Conservation (phyloP, 1,140 invertebrate genomes). For the Pristionchus pacificus region DNA sequence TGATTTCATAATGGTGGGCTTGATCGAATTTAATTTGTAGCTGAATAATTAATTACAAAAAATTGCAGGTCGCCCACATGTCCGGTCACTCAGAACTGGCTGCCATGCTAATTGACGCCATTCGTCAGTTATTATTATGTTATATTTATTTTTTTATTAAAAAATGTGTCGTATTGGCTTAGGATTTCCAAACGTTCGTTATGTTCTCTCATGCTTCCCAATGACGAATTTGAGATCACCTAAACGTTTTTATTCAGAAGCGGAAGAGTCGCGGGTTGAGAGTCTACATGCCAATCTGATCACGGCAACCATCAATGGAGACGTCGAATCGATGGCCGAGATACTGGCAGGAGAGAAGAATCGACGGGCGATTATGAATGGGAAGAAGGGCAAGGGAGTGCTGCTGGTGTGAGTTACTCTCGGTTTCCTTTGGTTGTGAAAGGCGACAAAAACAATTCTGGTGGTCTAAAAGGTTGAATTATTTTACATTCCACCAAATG, state of each 20-base stretch:
- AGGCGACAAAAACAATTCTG: background rate
- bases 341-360: background rate
- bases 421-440: background rate
- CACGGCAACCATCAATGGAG: conserved; percentile 42
- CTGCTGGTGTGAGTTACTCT: background rate
- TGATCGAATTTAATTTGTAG: no score
- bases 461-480: no score
- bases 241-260: conserved; percentile 37
- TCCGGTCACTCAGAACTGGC: conserved; percentile 69
- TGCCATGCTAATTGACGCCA: conserved; percentile 68
- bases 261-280: conserved; percentile 32
- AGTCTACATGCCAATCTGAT: conserved; percentile 33
- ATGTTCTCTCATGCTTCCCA: conserved; percentile 6
- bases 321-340: conserved; percentile 20
- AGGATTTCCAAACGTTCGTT: no score
- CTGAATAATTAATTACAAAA: no score
- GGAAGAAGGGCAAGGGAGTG: conserved; percentile 9
- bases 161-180: conserved; percentile 17
- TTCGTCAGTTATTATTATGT: conserved; percentile 62
- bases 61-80: conserved; percentile 72
- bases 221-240: no score
- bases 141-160: conserved; percentile 2
- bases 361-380: background rate
- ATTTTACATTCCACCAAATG: no score
- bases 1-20: no score